These are phyloP conservation scores for Zelostemma sp. DNA, from an alignment of 1,140 invertebrate genomes.

Conservation along the genomic window DNA sequence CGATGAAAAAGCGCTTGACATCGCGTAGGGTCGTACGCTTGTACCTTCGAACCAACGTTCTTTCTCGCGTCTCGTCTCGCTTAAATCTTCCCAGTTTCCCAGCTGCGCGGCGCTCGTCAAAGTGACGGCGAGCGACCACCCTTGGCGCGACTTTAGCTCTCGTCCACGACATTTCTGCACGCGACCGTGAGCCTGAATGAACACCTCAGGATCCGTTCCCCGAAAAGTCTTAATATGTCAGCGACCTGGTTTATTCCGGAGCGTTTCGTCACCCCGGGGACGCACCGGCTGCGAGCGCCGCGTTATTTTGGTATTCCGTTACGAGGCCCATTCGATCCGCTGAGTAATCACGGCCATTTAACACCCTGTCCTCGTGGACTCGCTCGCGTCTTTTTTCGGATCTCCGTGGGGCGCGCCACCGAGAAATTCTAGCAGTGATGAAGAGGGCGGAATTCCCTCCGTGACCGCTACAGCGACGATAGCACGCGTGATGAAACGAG, in stretches of 20 bases:
- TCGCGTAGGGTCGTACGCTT: slow-evolving; percentile 63
- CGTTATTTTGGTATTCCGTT: slow-evolving; percentile 70
- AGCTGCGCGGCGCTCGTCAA: slow-evolving; percentile 68
- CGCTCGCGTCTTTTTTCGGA: neutral
- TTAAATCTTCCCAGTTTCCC: slow-evolving; percentile 57
- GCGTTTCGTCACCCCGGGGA: slow-evolving; percentile 40
- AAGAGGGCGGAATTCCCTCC: slow-evolving; percentile 51
- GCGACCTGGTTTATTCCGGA: slow-evolving; percentile 61
- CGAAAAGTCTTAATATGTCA: slow-evolving; percentile 45
- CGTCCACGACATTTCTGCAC: too few species aligned
- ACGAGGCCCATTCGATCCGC: slow-evolving; percentile 64
- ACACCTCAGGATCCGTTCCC: neutral
- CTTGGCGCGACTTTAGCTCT: slow-evolving; percentile 46
- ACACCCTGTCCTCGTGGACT: slow-evolving; percentile 58
- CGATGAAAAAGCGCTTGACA: slow-evolving; percentile 54
- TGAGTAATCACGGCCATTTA: slow-evolving; percentile 69
- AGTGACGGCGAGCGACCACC: slow-evolving; percentile 63
- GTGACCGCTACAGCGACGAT: slow-evolving; percentile 60
- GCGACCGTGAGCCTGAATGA: neutral
- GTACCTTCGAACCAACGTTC: slow-evolving; percentile 51
- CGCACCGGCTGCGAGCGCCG: slow-evolving; percentile 21
- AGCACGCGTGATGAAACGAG: slow-evolving; percentile 50
- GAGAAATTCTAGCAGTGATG: slow-evolving; percentile 1
- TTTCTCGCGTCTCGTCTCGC: slow-evolving; percentile 24
- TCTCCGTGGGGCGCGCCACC: neutral